A percentile compares a stretch with the other conserved stretches of the same genome.
phyloP scores from a whole-genome alignment of 2,888 invertebrate species.

The Azorinus chamasolen region DNA sequence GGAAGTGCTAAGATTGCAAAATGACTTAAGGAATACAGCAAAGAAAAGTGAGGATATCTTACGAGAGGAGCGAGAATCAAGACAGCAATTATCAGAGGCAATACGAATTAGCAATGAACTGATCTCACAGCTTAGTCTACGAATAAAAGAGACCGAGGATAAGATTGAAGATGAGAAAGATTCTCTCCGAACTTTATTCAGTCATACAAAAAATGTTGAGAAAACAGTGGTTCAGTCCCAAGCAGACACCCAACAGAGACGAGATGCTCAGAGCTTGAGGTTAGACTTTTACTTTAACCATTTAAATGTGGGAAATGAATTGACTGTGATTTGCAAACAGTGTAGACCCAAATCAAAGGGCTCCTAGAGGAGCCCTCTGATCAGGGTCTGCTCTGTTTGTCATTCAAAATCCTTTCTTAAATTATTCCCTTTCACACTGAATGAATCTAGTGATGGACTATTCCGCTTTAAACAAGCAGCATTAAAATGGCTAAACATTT shows the following conservation, averaged over 20 bases:
- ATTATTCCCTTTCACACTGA: no score
- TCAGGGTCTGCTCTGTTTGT: no score
- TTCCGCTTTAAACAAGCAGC: no score
- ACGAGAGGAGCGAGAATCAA: slow-evolving; percentile 81
- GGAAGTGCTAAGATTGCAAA: slow-evolving; percentile 85
- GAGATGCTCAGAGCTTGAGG: slow-evolving; percentile 80
- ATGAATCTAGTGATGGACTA: no score
- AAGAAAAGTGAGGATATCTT: slow-evolving; percentile 82
- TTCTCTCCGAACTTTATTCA: slow-evolving; percentile 79
- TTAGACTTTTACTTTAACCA: slow-evolving; percentile 41
- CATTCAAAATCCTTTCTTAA: no score
- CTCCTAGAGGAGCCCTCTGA: no score
- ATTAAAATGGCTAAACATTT: no score
- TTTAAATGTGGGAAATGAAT: no score
- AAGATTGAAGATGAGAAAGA: slow-evolving; percentile 82
- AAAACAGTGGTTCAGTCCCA: slow-evolving; percentile 83
- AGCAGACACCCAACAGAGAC: slow-evolving; percentile 79
- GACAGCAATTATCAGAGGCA: slow-evolving; percentile 83
- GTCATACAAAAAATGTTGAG: slow-evolving; percentile 84
- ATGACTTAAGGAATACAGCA: slow-evolving; percentile 79
- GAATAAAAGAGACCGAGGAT: slow-evolving; percentile 84
- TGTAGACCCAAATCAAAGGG: no score
- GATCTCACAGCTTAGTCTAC: slow-evolving; percentile 79
- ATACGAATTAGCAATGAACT: slow-evolving; percentile 83
- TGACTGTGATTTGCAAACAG: no score